Evolutionary conservation across 2,888 invertebrate genomes (phyloP), one percentile per base, ranked within the genome.

Genomic region (Torymus tubicola): DNA sequence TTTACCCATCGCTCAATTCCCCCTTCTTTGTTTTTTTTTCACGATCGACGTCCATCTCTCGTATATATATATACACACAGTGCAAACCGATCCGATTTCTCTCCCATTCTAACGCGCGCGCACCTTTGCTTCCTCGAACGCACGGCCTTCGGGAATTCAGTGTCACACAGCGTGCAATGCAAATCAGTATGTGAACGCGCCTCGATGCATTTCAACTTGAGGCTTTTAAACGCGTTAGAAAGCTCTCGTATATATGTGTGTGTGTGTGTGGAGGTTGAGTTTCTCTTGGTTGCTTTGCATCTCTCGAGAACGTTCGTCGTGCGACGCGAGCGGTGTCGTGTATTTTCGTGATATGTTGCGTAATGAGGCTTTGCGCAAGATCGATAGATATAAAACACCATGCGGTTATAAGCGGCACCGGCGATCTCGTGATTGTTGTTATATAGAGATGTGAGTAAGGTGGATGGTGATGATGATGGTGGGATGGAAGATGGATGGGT

Each of bases 281-380:
- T 42, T 42, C 57, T 57, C 57, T 16, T n/a, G 21, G 21, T 21
- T 21, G 21, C 13, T 63, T 12, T 63, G 24, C 50, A 42, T 64
- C n/a, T 13, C 58, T 70, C 58, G 58, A 84, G 83, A 85, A 84
- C 84, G 83, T 86, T 86, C 21, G 21, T 21, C 85, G 42, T 83
- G n/a, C 84, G 85, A 84, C 85, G 84, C 86, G n/a, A 53, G 14
- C 8, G 52, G 65, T 57, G 79, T 85, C 84, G 85, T 83, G 86
- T 88, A 88, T 88, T 88, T 88, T 84, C 84, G 85, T 85, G 86
- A 85, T 52, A 21, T 84, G 86, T 88, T 88, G 87, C 88, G 87
- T 86, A 88, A 88, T 86, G 84, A 85, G 60, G 42, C 86, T 88
- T 88, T 87, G 86, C 87, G 87, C 86, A 87, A 88, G 86, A 82